These are phyloP conservation scores for Paragorgia papillata DNA, from an alignment of 92 coral and sea anemone species.

Conservation along the genomic window DNA sequence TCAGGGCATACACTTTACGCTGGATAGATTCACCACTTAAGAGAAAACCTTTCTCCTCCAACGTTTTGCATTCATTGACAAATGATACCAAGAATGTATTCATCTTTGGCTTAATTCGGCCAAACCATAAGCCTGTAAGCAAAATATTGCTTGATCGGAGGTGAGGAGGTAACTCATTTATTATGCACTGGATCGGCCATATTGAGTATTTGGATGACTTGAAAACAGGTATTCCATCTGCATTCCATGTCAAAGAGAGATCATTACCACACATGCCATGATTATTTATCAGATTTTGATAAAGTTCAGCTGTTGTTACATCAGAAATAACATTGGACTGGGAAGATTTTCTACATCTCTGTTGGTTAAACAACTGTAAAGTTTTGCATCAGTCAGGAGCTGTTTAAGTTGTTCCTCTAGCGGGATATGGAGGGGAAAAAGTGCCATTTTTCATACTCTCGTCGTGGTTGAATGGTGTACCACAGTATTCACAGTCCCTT, in stretches of 20 bases:
- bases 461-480: too few relatives aligned
- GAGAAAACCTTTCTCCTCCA: conserved; percentile 6
- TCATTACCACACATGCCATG: neutral
- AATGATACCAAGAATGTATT: conserved; percentile 7
- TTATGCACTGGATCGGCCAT: conserved; percentile 14
- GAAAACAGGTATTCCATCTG: conserved; percentile 2
- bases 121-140: conserved; percentile 1
- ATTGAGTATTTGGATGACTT: neutral
- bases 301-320: neutral
- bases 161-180: neutral
- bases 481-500: too few relatives aligned
- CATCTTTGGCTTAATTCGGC: neutral
- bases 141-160: neutral
- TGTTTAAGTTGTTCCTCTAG: neutral
- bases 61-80: conserved; percentile 20
- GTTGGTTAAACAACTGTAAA: neutral
- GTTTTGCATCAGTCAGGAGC: neutral
- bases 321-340: neutral
- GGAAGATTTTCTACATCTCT: neutral
- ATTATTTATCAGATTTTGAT: neutral
- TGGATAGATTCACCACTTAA: neutral
- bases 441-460: too few relatives aligned
- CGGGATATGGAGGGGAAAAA: neutral
- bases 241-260: neutral
- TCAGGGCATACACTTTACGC: neutral